Evolutionary conservation across 2,797 vertebrate genomes (phyloP).

Genomic region (Chaunax sp.): DNA sequence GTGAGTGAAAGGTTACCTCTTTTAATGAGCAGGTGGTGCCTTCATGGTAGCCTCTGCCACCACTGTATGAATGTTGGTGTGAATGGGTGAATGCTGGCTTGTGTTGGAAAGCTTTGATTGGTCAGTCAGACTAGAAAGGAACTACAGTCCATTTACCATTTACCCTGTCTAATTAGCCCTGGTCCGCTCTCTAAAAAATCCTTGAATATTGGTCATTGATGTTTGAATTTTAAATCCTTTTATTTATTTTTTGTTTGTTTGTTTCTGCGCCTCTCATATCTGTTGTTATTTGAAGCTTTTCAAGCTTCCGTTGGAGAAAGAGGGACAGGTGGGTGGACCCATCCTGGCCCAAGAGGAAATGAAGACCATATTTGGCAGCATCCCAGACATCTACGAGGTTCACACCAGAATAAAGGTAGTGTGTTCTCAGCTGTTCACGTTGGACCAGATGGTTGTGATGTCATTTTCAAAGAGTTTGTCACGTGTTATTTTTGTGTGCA

Average conservation of each 20-base stretch:
- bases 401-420: constrained; percentile 95
- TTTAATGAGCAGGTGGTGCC: no score
- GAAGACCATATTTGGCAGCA: constrained; percentile 98
- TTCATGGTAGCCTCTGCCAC: no score
- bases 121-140: no score
- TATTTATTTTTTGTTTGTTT: background rate
- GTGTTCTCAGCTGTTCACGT: background rate
- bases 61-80: no score
- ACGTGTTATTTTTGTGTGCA: constrained; percentile 10
- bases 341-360: constrained; percentile 97
- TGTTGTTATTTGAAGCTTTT: constrained; percentile 85
- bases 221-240: background rate
- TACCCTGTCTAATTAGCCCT: no score
- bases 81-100: no score
- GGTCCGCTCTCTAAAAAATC: no score
- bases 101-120: no score
- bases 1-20: no score
- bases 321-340: constrained; percentile 95
- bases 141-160: no score
- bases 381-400: constrained; percentile 97
- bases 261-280: background rate
- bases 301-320: constrained; percentile 94
- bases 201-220: background rate
- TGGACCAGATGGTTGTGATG: background rate
- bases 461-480: background rate